Conservation (phyloP, 2,888 invertebrate species). For the Patella ulyssiponensis region DNA sequence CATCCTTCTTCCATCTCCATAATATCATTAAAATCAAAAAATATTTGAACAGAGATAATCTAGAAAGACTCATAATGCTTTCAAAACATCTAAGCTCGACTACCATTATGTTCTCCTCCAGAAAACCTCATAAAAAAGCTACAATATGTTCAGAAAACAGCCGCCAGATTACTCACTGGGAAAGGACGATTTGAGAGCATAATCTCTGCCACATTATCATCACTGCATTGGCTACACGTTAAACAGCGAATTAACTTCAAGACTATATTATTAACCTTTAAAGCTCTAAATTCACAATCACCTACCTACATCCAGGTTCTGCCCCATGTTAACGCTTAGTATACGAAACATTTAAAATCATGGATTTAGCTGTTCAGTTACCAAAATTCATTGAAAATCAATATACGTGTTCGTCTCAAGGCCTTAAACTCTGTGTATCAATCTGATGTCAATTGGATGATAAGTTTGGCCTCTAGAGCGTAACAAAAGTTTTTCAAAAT, state of each 20-base stretch:
- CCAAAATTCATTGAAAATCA: too few species aligned
- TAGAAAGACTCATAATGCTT: background rate
- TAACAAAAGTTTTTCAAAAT: too few species aligned
- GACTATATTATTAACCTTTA: background rate
- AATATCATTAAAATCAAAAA: background rate
- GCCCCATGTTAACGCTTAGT: too few species aligned
- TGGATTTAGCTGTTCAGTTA: too few species aligned
- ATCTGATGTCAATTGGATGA: too few species aligned
- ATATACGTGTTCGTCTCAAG: too few species aligned
- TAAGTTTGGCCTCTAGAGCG: too few species aligned
- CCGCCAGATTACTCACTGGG: too few species aligned
- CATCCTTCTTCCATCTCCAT: background rate
- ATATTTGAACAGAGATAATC: background rate
- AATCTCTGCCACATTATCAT: too few species aligned
- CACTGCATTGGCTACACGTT: background rate
- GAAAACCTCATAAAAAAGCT: background rate
- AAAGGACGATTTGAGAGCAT: too few species aligned
- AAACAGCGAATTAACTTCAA: background rate
- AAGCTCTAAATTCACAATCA: background rate
- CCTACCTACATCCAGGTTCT: background rate
- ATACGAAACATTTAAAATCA: too few species aligned
- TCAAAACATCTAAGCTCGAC: background rate
- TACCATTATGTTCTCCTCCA: background rate
- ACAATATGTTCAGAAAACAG: background rate
- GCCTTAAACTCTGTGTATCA: too few species aligned